Conservation (phyloP, 2,797 vertebrate species). For the Zenarchopterus dispar region DNA sequence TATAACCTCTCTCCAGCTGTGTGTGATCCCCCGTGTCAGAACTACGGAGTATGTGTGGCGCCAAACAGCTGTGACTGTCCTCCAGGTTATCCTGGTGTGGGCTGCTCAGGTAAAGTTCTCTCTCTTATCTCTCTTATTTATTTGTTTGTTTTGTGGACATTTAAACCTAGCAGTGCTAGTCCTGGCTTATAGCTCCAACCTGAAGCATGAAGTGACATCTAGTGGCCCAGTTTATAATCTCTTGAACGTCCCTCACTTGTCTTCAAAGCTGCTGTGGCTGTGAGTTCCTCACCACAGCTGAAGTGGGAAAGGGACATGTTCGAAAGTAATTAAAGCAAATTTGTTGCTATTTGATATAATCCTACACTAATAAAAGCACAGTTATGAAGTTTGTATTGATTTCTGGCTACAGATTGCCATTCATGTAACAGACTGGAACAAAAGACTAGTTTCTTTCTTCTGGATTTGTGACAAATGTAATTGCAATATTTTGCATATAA, state of each 20-base stretch:
- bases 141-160: not conserved
- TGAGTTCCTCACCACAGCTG: no score
- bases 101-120: slow-evolving; percentile 81
- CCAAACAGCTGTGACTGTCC: slow-evolving; percentile 86
- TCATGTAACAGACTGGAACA: no score
- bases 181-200: not conserved
- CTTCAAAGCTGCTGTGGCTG: not conserved
- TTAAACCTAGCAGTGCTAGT: not conserved
- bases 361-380: no score
- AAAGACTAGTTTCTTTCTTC: no score
- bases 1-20: slow-evolving; percentile 75
- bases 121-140: not conserved
- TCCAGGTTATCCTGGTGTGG: slow-evolving; percentile 83
- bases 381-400: no score
- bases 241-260: not conserved
- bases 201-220: not conserved
- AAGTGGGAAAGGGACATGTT: no score
- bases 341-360: no score
- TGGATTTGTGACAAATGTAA: no score
- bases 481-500: no score
- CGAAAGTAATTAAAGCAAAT: no score
- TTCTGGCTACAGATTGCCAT: no score
- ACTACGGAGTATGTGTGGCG: slow-evolving; percentile 84
- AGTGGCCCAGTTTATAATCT: not conserved
- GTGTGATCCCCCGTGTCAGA: slow-evolving; percentile 82